These are phyloP conservation scores for Polyodon spathula DNA, from an alignment of 2,113 vertebrate genomes.

Conservation along the genomic window DNA sequence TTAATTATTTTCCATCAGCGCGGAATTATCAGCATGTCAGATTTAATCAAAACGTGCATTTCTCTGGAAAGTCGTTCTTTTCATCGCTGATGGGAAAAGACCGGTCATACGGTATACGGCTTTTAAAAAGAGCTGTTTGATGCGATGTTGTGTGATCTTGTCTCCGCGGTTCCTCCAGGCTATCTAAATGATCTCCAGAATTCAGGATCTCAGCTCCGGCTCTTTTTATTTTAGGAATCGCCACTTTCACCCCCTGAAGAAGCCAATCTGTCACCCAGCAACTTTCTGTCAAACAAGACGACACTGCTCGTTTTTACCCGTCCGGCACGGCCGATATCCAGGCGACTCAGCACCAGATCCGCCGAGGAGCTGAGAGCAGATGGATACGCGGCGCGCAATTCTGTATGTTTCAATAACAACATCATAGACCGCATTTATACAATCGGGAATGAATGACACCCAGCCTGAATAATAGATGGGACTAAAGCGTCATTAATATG, in stretches of 20 bases:
- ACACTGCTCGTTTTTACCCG: constrained; percentile 84
- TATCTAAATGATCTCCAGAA: constrained; percentile 34
- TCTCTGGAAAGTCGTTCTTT: constrained; percentile 66
- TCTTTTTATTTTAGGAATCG: constrained; percentile 64
- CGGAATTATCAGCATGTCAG: constrained; percentile 84
- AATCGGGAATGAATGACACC: constrained; percentile 20
- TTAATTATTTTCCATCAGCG: constrained; percentile 90
- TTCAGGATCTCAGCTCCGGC: constrained; percentile 42
- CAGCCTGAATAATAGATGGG: background rate
- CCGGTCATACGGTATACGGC: constrained; percentile 45
- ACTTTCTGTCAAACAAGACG: constrained; percentile 94
- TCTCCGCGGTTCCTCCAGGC: constrained; percentile 59
- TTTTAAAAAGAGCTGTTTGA: constrained; percentile 47
- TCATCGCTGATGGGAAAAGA: constrained; percentile 50
- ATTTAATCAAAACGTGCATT: constrained; percentile 83
- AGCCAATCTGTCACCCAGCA: constrained; percentile 81
- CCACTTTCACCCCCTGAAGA: constrained; percentile 65
- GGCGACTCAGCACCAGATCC: constrained; percentile 41
- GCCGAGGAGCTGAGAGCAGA: constrained; percentile 27
- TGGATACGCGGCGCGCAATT: constrained; percentile 15
- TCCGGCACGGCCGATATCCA: constrained; percentile 58
- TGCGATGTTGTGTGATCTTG: constrained; percentile 43
- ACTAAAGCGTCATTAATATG: no score
- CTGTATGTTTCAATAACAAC: constrained; percentile 21
- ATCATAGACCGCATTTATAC: constrained; percentile 25